A percentile compares a stretch with the other conserved stretches of the same genome.
Conservation (phyloP, 2,113 vertebrate genomes). For the Ceyx margarethae region DNA sequence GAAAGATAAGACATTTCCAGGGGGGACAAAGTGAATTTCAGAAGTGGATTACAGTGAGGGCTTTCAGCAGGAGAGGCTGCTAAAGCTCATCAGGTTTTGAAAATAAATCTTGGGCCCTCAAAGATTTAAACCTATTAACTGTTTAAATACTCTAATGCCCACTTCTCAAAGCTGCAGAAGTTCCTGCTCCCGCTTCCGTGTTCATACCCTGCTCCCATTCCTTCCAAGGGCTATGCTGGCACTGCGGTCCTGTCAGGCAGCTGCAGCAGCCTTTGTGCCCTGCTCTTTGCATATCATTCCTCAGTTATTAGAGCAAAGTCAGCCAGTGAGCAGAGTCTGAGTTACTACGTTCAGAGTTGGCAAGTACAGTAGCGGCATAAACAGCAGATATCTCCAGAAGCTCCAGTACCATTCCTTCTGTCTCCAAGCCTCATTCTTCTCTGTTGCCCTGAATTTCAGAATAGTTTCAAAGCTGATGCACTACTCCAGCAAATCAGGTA, state of each 20-base stretch:
- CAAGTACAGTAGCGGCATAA: slow-evolving; percentile 41
- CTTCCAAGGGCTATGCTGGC: not conserved
- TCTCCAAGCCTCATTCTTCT: not conserved
- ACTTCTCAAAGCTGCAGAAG: not conserved
- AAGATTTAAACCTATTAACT: not conserved
- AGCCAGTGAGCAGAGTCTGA: not conserved
- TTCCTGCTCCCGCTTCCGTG: not conserved
- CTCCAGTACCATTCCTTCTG: not conserved
- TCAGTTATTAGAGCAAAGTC: slow-evolving; percentile 21
- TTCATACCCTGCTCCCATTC: not conserved
- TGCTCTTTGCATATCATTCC: slow-evolving; percentile 34
- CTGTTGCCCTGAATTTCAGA: not conserved
- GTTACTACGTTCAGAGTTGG: not conserved
- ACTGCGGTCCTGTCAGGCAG: not conserved
- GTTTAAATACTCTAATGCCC: not conserved
- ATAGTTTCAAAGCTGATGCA: not conserved
- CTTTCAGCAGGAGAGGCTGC: not conserved
- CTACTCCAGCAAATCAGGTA: not conserved
- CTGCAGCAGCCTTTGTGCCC: not conserved
- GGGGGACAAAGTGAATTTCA: not conserved
- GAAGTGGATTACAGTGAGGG: not conserved
- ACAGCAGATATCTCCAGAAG: not conserved
- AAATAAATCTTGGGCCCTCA: not conserved
- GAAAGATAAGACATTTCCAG: not conserved
- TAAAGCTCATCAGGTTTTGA: not conserved